phyloP scores from a whole-genome alignment of 2,113 vertebrate species.

The Percina caprodes region DNA sequence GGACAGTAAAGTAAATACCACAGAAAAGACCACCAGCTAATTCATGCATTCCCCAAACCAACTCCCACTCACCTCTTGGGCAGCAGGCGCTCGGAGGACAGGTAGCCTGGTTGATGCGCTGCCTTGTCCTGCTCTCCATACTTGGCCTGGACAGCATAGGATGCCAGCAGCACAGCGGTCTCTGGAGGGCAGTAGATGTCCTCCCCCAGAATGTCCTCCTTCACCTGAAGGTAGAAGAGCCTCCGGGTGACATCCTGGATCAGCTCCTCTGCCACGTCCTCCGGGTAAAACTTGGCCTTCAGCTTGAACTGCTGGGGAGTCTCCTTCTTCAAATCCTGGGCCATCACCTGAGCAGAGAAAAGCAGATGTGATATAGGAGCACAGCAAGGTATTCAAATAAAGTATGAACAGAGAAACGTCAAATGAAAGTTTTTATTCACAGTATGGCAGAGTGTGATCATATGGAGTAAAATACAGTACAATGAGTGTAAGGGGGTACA shows the following conservation, averaged over 20 bases:
- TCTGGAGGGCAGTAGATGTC: conserved; percentile 96
- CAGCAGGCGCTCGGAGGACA: conserved; percentile 89
- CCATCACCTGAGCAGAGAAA: conserved; percentile 86
- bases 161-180: conserved; percentile 94
- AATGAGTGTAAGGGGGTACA: neutral
- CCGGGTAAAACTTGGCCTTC: conserved; percentile 93
- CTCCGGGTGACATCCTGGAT: conserved; percentile 97
- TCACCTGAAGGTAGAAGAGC: conserved; percentile 97
- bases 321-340: conserved; percentile 93
- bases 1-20: neutral
- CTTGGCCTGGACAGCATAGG: conserved; percentile 95
- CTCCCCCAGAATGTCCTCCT: conserved; percentile 91
- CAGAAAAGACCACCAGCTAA: neutral
- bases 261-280: conserved; percentile 94
- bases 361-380: neutral
- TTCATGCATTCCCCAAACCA: neutral
- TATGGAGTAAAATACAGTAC: neutral
- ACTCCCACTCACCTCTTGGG: conserved; percentile 88
- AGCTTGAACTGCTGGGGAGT: conserved; percentile 94
- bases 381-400: neutral
- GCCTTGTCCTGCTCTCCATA: conserved; percentile 90
- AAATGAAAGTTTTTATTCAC: neutral
- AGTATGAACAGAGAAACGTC: neutral
- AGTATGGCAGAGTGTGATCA: neutral
- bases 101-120: conserved; percentile 87